These are phyloP conservation scores for Sinelater perroti DNA, from an alignment of 2,888 invertebrate genomes.

Conservation along the genomic window DNA sequence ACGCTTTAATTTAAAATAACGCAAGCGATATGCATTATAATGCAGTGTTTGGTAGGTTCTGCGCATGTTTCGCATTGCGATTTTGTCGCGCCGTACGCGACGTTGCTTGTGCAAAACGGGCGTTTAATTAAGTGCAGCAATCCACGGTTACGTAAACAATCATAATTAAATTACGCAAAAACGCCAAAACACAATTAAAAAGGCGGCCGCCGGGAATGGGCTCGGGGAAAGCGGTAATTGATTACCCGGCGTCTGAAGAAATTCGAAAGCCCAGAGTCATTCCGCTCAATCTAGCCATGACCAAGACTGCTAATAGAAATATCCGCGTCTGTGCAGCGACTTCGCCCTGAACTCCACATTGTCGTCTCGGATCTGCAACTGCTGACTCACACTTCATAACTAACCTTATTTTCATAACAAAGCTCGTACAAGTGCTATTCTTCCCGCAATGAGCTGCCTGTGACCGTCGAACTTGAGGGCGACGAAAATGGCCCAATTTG, in stretches of 20 bases:
- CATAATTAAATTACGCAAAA: too few relatives aligned
- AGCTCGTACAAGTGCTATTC: conserved; percentile 20
- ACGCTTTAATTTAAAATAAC: too few relatives aligned
- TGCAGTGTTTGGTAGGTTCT: too few relatives aligned
- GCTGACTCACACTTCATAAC: conserved; percentile 29
- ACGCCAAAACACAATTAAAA: too few relatives aligned
- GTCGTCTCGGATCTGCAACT: conserved; percentile 2
- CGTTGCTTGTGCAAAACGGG: too few relatives aligned
- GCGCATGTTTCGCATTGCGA: too few relatives aligned
- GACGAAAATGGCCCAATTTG: conserved; percentile 17
- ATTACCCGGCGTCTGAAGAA: conserved; percentile 5
- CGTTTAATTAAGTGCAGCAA: too few relatives aligned
- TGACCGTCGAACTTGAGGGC: conserved; percentile 16
- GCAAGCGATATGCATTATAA: too few relatives aligned
- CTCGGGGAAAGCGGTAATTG: not conserved
- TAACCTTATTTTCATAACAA: conserved; percentile 27
- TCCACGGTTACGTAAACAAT: too few relatives aligned
- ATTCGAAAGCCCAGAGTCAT: conserved; percentile 9
- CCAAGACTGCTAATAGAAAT: conserved; percentile 4
- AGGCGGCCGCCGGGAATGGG: too few relatives aligned
- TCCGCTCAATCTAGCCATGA: conserved; percentile 2
- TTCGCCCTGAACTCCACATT: conserved; percentile 14
- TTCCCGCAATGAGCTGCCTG: conserved; percentile 9
- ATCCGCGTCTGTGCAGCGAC: not conserved
- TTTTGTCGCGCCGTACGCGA: too few relatives aligned